A percentile compares a stretch with the other conserved stretches of the same genome.
These are phyloP conservation scores for Macrotus californicus DNA, from an alignment of 2,113 vertebrate species.

Conservation along the genomic window DNA sequence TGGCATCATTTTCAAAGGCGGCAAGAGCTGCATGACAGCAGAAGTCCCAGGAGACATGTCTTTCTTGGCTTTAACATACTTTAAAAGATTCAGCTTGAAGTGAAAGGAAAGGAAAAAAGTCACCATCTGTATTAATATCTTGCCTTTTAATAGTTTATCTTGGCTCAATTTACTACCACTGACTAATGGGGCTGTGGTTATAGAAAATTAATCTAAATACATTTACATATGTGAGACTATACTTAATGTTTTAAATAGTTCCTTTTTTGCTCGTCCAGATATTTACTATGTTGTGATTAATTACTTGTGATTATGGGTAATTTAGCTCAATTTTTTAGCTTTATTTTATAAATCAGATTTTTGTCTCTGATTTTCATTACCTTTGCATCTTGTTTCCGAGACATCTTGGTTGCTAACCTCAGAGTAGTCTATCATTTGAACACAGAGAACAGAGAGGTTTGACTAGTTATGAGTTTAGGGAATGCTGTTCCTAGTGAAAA, in stretches of 20 bases:
- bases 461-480: neutral
- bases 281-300: neutral
- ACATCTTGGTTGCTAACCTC: neutral
- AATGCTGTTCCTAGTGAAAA: neutral
- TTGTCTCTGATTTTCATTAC: constrained; percentile 8
- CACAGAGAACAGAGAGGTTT: neutral
- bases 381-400: neutral
- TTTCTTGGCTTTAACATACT: neutral
- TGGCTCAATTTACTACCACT: neutral
- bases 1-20: neutral
- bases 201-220: neutral
- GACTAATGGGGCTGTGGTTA: neutral
- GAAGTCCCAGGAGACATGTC: neutral
- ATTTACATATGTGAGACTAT: neutral
- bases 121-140: neutral
- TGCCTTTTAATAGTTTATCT: constrained; percentile 3
- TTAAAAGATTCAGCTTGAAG: neutral
- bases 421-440: neutral
- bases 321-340: neutral
- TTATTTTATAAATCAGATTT: neutral
- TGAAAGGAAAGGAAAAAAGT: neutral
- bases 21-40: neutral
- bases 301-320: neutral
- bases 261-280: neutral
- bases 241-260: neutral